Conservation (phyloP, 1,140 invertebrate genomes). For the Octopus bimaculoides region DNA sequence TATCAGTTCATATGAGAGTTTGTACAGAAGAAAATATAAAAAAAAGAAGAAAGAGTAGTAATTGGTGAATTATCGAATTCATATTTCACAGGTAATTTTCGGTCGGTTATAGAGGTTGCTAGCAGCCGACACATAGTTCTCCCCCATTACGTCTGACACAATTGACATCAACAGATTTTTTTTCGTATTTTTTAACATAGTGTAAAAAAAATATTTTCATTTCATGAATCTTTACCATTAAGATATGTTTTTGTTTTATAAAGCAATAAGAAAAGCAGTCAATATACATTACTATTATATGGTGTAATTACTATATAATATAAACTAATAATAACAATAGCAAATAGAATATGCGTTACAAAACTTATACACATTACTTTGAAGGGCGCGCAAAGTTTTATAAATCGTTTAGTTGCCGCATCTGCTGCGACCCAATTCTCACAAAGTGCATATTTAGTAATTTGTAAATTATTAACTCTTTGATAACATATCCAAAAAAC, state of each 20-base stretch:
- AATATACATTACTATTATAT: not conserved
- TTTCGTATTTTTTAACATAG: not conserved
- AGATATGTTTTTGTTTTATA: not conserved
- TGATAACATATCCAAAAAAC: no score
- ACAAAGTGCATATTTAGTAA: no score
- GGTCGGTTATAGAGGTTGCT: not conserved
- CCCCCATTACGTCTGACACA: not conserved
- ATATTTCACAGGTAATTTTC: not conserved
- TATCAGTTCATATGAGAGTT: not conserved
- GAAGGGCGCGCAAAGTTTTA: not conserved
- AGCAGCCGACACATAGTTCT: conserved; percentile 3
- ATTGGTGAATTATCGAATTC: not conserved
- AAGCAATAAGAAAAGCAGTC: not conserved
- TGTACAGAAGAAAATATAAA: not conserved
- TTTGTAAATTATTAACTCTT: no score
- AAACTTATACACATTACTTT: not conserved
- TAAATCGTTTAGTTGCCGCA: not conserved
- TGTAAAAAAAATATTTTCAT: not conserved
- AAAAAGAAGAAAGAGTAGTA: not conserved
- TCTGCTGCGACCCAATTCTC: no score
- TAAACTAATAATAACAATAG: not conserved
- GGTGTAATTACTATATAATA: not conserved
- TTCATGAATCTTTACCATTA: not conserved
- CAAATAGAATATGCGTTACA: conserved; percentile 3
- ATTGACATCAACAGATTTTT: not conserved